These are phyloP conservation scores for Protonibea diacanthus DNA, from an alignment of 2,797 vertebrate genomes.

Conservation along the genomic window DNA sequence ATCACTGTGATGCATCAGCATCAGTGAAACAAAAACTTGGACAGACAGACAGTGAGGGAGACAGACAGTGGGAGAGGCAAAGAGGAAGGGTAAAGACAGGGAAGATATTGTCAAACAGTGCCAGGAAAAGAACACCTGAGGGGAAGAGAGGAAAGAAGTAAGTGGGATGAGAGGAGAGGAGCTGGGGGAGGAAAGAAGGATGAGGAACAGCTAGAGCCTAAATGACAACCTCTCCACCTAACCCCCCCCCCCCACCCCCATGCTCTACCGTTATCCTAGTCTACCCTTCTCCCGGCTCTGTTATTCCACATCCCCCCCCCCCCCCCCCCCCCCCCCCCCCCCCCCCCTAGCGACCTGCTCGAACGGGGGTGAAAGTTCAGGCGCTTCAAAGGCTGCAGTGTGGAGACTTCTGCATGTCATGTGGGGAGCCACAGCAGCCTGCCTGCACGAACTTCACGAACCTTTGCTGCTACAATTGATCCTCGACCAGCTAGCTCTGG, in stretches of 20 bases:
- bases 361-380: slow-evolving; percentile 89
- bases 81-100: slow-evolving; percentile 49
- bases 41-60: slow-evolving; percentile 42
- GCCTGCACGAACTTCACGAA: slow-evolving; percentile 82
- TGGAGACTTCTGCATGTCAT: slow-evolving; percentile 84
- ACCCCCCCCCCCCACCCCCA: slow-evolving; percentile 22
- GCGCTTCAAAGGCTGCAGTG: slow-evolving; percentile 86
- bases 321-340: slow-evolving; percentile 54
- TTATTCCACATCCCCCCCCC: slow-evolving; percentile 78
- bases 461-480: slow-evolving; percentile 82
- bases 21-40: slow-evolving; percentile 45
- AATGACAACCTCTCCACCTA: slow-evolving; percentile 77
- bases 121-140: slow-evolving; percentile 73
- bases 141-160: slow-evolving; percentile 64
- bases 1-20: slow-evolving; percentile 68
- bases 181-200: slow-evolving; percentile 66
- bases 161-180: slow-evolving; percentile 59
- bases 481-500: slow-evolving; percentile 74
- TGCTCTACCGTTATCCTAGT: slow-evolving; percentile 43
- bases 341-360: slow-evolving; percentile 84
- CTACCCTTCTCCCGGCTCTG: slow-evolving; percentile 71
- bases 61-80: slow-evolving; percentile 38
- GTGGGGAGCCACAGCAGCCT: slow-evolving; percentile 83
- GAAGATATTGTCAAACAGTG: slow-evolving; percentile 61
- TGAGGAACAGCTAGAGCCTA: slow-evolving; percentile 71